Evolutionary conservation across 2,888 invertebrate species (phyloP), one percentile per base, ranked within the genome.

Genomic region (Gari tellinella): DNA sequence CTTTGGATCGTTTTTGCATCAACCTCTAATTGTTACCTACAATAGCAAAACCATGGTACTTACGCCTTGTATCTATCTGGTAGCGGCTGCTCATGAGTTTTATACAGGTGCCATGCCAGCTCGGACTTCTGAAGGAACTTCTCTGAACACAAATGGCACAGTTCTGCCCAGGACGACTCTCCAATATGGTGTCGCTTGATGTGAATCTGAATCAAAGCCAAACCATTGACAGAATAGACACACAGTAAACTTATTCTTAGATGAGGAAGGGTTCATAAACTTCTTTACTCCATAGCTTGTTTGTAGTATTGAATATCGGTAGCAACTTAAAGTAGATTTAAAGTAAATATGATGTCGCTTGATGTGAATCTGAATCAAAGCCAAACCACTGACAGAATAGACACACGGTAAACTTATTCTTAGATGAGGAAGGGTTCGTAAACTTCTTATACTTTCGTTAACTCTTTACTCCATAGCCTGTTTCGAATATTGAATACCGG

Each of bases 81-180:
- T 19, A 75, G 55, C 14, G 72, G 62, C 15, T 57, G 55, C n/a
- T 53, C 53, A 38, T 79, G 79, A n/a, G 37, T 48, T 25, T 65
- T 68, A 37, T 58, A 75, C 19, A 79, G 51, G 43, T 79, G 79
- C 79, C 79, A 79, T 23, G 57, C 61, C 3, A 79, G 69, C n/a
- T 79, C 79, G 2, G 72, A 65, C 53, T 79, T 79, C 46, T 68
- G 68, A 21, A 79, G 40, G 49, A 79, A 79, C 41, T 79, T 79
- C 46, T 79, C 79, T 12, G 79, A 79, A 58, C 79, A 79, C 41
- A 79, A 48, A 40, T 79, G 79, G 43, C 79, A 79, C 63, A 79
- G 41, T 46, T 79, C 79, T 17, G 51, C 63, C 79, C 79, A 79
- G 2, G 74, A 66, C 8, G 72, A 40, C 43, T 75, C 72, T 8